A percentile compares a stretch with the other conserved stretches of the same genome.
phyloP scores from a whole-genome alignment of 2,888 invertebrate genomes.

The Blera fallax region DNA sequence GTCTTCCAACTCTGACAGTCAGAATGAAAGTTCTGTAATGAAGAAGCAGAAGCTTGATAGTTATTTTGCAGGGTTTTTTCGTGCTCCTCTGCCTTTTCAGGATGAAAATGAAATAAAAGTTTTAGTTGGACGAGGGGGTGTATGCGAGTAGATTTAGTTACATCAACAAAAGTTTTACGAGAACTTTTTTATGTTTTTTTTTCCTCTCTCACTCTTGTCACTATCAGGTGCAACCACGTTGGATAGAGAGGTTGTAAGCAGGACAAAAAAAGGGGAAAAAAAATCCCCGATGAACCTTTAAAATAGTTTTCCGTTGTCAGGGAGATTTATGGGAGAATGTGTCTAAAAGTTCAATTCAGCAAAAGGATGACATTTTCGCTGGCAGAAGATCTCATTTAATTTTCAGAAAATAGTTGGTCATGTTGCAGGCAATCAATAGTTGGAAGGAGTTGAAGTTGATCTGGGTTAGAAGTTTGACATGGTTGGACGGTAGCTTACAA shows the following conservation, averaged over 20 bases:
- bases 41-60: slow-evolving; percentile 29
- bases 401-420: neutral
- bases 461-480: no score
- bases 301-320: slow-evolving; percentile 53
- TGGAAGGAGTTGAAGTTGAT: neutral
- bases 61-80: neutral
- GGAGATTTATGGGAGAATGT: slow-evolving; percentile 34
- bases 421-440: neutral
- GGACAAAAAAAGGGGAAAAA: neutral
- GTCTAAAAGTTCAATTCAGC: slow-evolving; percentile 36
- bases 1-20: slow-evolving; percentile 41
- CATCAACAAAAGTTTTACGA: slow-evolving; percentile 58
- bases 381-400: slow-evolving; percentile 10
- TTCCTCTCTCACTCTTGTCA: neutral
- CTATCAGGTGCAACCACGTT: slow-evolving; percentile 20
- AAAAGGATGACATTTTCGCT: slow-evolving; percentile 20
- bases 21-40: slow-evolving; percentile 58
- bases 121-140: slow-evolving; percentile 7
- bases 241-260: neutral
- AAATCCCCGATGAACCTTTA: slow-evolving; percentile 55
- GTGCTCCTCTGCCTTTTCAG: neutral
- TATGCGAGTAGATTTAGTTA: slow-evolving; percentile 56
- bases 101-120: slow-evolving; percentile 52
- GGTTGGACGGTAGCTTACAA: no score
- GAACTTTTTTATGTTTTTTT: slow-evolving; percentile 11